These are phyloP conservation scores for Channa argus DNA, from an alignment of 2,113 vertebrate genomes.

Conservation along the genomic window DNA sequence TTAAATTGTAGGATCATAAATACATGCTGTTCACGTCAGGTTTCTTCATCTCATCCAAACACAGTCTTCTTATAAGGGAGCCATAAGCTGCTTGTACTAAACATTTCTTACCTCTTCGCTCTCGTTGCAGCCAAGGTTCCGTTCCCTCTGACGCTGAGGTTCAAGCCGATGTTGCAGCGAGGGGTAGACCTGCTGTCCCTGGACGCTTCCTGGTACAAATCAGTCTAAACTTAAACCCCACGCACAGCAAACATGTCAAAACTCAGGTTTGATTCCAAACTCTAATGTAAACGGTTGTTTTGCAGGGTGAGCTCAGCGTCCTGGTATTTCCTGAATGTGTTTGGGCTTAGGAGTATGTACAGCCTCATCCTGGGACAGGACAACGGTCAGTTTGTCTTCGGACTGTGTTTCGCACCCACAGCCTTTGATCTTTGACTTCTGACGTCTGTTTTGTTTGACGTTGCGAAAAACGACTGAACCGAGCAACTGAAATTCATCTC, in stretches of 20 bases:
- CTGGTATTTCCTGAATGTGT: slow-evolving; percentile 88
- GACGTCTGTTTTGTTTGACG: too few relatives aligned
- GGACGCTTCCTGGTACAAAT: slow-evolving; percentile 85
- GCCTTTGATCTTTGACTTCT: too few relatives aligned
- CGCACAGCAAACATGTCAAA: too few relatives aligned
- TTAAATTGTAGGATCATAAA: too few relatives aligned
- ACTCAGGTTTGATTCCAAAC: too few relatives aligned
- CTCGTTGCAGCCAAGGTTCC: slow-evolving; percentile 82
- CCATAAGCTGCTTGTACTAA: too few relatives aligned
- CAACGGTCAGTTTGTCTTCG: slow-evolving; percentile 79
- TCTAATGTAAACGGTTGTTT: background rate
- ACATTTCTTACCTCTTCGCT: background rate
- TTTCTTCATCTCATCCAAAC: too few relatives aligned
- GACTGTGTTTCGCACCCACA: too few relatives aligned
- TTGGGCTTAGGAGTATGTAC: slow-evolving; percentile 87
- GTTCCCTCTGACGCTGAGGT: slow-evolving; percentile 85
- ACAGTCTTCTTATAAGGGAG: too few relatives aligned
- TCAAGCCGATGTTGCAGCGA: slow-evolving; percentile 89
- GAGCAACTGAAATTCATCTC: too few relatives aligned
- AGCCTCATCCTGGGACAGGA: slow-evolving; percentile 86
- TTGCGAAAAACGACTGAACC: too few relatives aligned
- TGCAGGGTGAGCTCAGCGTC: slow-evolving; percentile 88
- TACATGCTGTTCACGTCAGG: too few relatives aligned
- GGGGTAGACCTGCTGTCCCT: slow-evolving; percentile 87
- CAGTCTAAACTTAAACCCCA: background rate